A percentile compares a stretch with the other conserved stretches of the same genome.
These are phyloP conservation scores for Umimayanthus kanabou DNA, from an alignment of 92 coral and sea anemone genomes.

Conservation along the genomic window DNA sequence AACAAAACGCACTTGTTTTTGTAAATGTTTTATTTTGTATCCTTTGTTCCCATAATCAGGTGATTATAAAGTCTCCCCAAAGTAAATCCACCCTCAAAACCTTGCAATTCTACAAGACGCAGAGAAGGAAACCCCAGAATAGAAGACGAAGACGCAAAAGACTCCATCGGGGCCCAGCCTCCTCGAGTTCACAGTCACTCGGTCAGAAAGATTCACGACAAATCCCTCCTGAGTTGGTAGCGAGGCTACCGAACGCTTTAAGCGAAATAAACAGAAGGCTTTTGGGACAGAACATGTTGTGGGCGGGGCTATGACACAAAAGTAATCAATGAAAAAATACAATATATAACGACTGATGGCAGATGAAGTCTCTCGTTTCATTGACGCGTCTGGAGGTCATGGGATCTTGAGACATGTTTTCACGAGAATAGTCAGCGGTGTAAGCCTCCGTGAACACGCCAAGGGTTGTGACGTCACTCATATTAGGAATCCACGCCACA, in stretches of 20 bases:
- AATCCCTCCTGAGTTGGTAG: conserved; percentile 50
- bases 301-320: conserved; percentile 32
- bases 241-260: conserved; percentile 53
- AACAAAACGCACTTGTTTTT: neutral
- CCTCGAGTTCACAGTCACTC: conserved; percentile 24
- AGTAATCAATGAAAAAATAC: neutral
- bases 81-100: neutral
- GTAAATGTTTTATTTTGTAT: neutral
- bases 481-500: neutral
- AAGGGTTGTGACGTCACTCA: neutral
- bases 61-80: neutral
- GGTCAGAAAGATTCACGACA: neutral
- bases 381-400: neutral
- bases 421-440: neutral
- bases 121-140: conserved; percentile 4
- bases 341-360: neutral
- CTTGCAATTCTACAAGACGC: neutral
- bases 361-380: neutral
- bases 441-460: neutral
- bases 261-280: conserved; percentile 59
- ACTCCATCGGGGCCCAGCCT: conserved; percentile 28
- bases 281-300: conserved; percentile 50
- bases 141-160: conserved; percentile 53
- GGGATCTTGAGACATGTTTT: neutral
- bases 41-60: neutral